Evolutionary conservation across 2,113 vertebrate genomes (phyloP).

Genomic region (Neolamprologus sp.): DNA sequence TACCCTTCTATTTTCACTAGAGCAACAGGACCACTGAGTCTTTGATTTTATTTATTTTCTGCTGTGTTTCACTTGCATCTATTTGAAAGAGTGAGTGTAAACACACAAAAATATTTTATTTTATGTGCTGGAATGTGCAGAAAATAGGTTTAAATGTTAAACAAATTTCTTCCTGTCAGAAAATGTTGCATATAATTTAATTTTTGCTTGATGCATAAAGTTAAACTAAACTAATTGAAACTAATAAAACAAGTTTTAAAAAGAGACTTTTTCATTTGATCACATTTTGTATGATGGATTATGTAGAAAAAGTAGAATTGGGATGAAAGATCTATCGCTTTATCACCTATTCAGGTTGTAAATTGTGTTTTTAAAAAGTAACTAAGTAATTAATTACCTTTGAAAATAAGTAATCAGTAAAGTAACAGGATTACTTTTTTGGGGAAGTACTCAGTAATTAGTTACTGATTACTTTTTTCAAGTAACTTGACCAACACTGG

Average conservation of each 20-base stretch:
- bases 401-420: background rate
- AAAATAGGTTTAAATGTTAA: too few species aligned
- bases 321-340: rapidly evolving
- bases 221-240: too few species aligned
- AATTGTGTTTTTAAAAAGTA: background rate
- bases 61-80: background rate
- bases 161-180: rapidly evolving
- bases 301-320: background rate
- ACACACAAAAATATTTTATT: too few species aligned
- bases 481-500: background rate
- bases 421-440: rapidly evolving
- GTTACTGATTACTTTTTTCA: background rate
- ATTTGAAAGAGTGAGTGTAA: too few species aligned
- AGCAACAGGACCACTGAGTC: too few species aligned
- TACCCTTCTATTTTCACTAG: too few species aligned
- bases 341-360: background rate
- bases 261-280: too few species aligned
- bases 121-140: too few species aligned
- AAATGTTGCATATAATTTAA: rapidly evolving
- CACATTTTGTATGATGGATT: rapidly evolving
- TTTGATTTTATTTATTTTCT: too few species aligned
- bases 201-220: too few species aligned
- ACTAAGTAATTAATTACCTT: background rate
- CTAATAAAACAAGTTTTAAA: too few species aligned
- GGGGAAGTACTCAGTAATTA: background rate